Conservation (phyloP, 2,113 vertebrate genomes). For the Phyllostomus discolor region DNA sequence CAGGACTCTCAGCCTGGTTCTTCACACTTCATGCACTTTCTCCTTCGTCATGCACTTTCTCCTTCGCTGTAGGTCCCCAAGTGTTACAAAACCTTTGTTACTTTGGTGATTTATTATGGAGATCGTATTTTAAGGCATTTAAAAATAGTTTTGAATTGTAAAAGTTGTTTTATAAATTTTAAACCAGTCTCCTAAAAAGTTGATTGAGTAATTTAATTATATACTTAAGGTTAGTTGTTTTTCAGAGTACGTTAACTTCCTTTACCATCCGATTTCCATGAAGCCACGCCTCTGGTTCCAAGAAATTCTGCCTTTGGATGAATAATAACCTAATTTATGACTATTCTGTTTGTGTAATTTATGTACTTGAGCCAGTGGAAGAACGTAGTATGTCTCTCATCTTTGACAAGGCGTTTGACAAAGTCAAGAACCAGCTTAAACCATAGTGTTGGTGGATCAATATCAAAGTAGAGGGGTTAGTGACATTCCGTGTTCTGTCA, state of each 20-base stretch:
- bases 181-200: neutral
- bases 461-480: neutral
- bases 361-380: constrained; percentile 1
- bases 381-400: neutral
- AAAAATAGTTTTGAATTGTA: constrained; percentile 21
- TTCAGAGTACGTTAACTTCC: neutral
- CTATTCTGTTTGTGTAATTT: constrained; percentile 35
- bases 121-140: constrained; percentile 28
- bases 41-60: neutral
- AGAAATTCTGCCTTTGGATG: constrained; percentile 15
- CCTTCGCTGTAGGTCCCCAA: neutral
- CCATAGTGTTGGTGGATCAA: neutral
- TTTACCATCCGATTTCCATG: neutral
- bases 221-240: neutral
- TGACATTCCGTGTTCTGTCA: neutral
- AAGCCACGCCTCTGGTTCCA: neutral
- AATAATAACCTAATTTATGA: constrained; percentile 9
- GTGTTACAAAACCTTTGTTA: constrained; percentile 13
- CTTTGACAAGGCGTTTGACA: neutral
- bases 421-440: neutral
- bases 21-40: neutral
- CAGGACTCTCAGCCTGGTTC: neutral
- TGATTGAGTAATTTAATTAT: neutral
- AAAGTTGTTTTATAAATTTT: neutral
- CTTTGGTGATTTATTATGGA: neutral